Evolutionary conservation across 2,797 vertebrate genomes (phyloP), one percentile per base, ranked within the genome.

Genomic region (Poeciliopsis turneri): DNA sequence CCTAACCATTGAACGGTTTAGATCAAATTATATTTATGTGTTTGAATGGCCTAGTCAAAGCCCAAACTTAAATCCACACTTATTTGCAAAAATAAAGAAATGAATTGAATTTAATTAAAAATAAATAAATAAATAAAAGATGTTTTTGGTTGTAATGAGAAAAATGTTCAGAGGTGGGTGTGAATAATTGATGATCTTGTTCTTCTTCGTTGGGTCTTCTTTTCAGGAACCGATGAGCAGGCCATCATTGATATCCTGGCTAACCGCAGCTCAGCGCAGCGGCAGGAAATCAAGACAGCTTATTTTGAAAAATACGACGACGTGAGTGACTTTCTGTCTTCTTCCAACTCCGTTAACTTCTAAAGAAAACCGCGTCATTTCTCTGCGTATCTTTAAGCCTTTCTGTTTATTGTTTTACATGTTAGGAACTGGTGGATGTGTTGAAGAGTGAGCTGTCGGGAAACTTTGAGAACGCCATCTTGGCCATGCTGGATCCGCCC

Each of bases 241-340:
- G 93, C 95, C 80, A 96, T 96, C 78, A 96, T 96, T 51, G 92
- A 96, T 55, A 90, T 96, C 86, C 88, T 96, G 90, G 95, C 96
- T 0, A 94, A 95, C 85, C 95, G 96, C 39, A 79, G 84, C 13
- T 82, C 91, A 2, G 23, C 0, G 39, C 96, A 96, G 92, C 92
- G 96, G 1, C 85, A 94, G 90, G 85, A 95, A 41, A 96, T 96
- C 68, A 96, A 96, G 86, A 88, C 94, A 39, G 95, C 94, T 0
- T 96, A 96, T 82, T 95, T 90, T 49, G 95, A 96, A 0, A 96
- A 96, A 81, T 96, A 96, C 30, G 96, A 96, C 1, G 95, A 96
- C 16, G 96, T 96, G 84, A 95, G 95, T 87, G 43, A 0, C 36
- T 0, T 12, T 59, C 0, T 51, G 0, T 18, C 1, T 0, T 5